Base-by-base conservation (phyloP, 2,888 invertebrate genomes). In the Pomacea canaliculata region DNA sequence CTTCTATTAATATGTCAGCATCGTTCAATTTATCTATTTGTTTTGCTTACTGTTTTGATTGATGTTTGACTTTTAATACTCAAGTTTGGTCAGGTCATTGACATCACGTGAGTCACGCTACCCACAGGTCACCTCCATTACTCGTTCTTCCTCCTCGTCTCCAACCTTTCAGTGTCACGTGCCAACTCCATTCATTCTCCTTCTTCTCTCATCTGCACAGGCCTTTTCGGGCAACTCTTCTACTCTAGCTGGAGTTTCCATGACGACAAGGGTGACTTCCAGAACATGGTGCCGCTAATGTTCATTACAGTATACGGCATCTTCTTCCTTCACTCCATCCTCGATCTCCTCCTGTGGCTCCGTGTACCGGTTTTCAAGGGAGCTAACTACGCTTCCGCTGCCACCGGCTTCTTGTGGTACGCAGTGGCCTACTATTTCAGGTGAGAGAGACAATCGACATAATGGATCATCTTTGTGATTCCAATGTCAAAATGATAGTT, bases 211-310 rank as follows among this genome's bases (percentile, higher is more conserved):
- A 2, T 56, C 12, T 56, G 7, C 16, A 56, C 51, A 70, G 82
- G 77, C 12, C 76, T 80, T 56, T 49, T 80, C 16, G 80, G 77
- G n/a, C 82, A 84, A 37, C 51, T 84, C 2, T 69, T 80, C 27
- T 73, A 82, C 49, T 81, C 71, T 8, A 77, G 78, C 1, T 48
- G 76, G 7, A 37, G 71, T 70, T 78, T 83, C 78, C 70, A 66
- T n/a, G 76, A 83, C 78, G 66, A 62, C 73, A 67, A 73, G 7
- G 78, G 80, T n/a, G 70, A 79, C 71, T 80, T 79, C 60, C 48
- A 71, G 13, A 79, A 72, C 67, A 77, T 80, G 77, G 56, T 69
- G 18, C 65, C 68, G 18, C 71, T 80, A 27, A 73, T 78, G 49
- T 66, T 71, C 70, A 79, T 80, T 73, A 73, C 80, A 37, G 76